Evolutionary conservation across 2,888 invertebrate genomes (phyloP), one percentile per base, ranked within the genome.

Genomic region (Eretmocerus hayati): DNA sequence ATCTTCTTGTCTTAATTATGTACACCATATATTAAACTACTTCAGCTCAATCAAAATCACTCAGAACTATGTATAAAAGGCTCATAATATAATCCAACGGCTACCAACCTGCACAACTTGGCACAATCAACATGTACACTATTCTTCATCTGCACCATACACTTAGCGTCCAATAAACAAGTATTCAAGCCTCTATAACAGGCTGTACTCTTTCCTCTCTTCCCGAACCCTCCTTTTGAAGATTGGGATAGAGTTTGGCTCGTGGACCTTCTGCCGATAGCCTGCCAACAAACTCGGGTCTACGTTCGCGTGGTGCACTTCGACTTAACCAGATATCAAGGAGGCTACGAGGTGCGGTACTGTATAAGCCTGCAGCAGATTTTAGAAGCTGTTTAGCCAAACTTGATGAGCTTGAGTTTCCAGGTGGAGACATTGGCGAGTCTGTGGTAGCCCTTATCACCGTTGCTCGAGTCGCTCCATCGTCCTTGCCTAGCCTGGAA

Each of bases 391-490:
- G 69, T 26, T 71, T 71, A 3, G 66, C 65, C 9, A 67, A 36
- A 1, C 63, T 58, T 16, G 58, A 52, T 42, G 56, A 50, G n/a
- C 63, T 63, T 16, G 63, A 63, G 30, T 62, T 60, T 3, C 84
- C 81, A 1, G 86, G 85, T 0, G 90, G 90, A 0, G 90, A 90
- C 69, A 90, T 80, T 0, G 90, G 90, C 0, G 90, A 90, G 67
- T 90, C 90, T 0, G 89, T 88, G 0, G 87, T 88, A 2, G 89
- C 85, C 42, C 89, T 74, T 50, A 84, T 80, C 1, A 83, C 77
- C 42, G 69, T 75, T 4, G 74, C 78, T 8, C 79, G 74, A 1
- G 75, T 72, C 33, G 74, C 65, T 37, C 58, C 58, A 21, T 72
- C 73, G 33, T 67, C 68, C 47, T 71, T 72, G 13, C 65, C 65